These are phyloP conservation scores for Caenorhabditis sulstoni DNA, from an alignment of 2,888 invertebrate genomes.

Conservation along the genomic window DNA sequence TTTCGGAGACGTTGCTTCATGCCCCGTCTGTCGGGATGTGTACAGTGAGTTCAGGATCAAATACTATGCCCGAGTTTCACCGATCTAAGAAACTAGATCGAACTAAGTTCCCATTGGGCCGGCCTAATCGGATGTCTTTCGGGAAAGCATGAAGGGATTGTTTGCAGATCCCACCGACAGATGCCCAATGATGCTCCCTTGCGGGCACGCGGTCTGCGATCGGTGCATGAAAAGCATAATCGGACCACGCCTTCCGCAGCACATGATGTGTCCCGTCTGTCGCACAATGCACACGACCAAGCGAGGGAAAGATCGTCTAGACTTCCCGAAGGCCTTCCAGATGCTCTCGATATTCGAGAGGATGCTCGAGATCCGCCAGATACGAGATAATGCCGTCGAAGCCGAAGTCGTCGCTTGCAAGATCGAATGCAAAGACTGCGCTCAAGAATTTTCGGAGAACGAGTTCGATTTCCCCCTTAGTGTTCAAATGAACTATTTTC, in stretches of 20 bases:
- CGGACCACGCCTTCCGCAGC: not conserved
- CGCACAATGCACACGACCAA: not conserved
- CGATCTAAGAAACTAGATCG: too few relatives aligned
- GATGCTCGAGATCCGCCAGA: not conserved
- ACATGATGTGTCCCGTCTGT: constrained; percentile 29
- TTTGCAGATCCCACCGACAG: constrained; percentile 16
- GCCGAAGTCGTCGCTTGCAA: too few relatives aligned
- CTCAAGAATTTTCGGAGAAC: not conserved
- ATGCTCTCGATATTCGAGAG: constrained; percentile 17
- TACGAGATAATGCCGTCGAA: not conserved
- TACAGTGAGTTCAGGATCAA: constrained; percentile 8
- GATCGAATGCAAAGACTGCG: constrained; percentile 13
- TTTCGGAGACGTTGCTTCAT: constrained; percentile 9
- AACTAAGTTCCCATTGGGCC: too few relatives aligned
- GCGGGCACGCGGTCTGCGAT: constrained; percentile 22
- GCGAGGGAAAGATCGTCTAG: not conserved
- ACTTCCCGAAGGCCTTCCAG: constrained; percentile 13
- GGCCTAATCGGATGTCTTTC: too few relatives aligned
- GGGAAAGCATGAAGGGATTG: too few relatives aligned
- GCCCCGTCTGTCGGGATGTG: constrained; percentile 26
- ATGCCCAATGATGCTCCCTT: constrained; percentile 7
- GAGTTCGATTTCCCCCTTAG: not conserved
- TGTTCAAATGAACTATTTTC: not conserved
- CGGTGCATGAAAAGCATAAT: not conserved
- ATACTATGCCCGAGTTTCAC: too few relatives aligned